Evolutionary conservation across 1,140 invertebrate genomes (phyloP), one percentile per base, ranked within the genome.

Genomic region (Chlorops oryzae): DNA sequence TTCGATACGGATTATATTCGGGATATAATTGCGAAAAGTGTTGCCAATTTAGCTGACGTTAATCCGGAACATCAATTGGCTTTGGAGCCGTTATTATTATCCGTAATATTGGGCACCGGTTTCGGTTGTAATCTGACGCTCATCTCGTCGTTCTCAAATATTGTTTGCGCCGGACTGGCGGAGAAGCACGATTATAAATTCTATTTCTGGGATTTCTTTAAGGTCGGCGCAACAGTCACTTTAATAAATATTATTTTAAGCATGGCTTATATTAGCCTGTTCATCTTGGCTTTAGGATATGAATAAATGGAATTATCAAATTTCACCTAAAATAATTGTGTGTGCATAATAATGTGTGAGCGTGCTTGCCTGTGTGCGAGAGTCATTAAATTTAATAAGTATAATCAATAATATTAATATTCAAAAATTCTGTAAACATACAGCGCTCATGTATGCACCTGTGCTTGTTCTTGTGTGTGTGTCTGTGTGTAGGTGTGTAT

Each of bases 1-100:
- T 81, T 88, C 12, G 85, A 87, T 61, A 88, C 87, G 58, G 84
- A 87, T 39, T 85, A 85, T 1, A 77, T 87, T 17, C 82, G 84
- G 0, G 86, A 85, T 2, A 86, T 87, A 76, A 87, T 88, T 85
- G 73, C 88, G 17, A 76, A 80, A 39, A 80, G 88, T 21, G 77
- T 84, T 1, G 77, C 76, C 0, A 71, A 74, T 51, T 54, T 88
- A 6, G 73, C 79, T 0, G n/a, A n/a, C n/a, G n/a, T n/a, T n/a
- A n/a, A n/a, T n/a, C 64, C 79, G 15, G 80, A 82, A 59, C 50
- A 59, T 3, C 72, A 78, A 7, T 60, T 85, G 5, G 56, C 73
- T 17, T 59, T 88, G 18, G 75, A 80, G 42, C 84, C 85, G 2
- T 61, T 87, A 4, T 72, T 87, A 25, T 85, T 82, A 76, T 81